Percentiles rank a stretch among this genome's conserved stretches.
phyloP scores from a whole-genome alignment of 2,113 vertebrate genomes.

The Heteronetta atricapilla region DNA sequence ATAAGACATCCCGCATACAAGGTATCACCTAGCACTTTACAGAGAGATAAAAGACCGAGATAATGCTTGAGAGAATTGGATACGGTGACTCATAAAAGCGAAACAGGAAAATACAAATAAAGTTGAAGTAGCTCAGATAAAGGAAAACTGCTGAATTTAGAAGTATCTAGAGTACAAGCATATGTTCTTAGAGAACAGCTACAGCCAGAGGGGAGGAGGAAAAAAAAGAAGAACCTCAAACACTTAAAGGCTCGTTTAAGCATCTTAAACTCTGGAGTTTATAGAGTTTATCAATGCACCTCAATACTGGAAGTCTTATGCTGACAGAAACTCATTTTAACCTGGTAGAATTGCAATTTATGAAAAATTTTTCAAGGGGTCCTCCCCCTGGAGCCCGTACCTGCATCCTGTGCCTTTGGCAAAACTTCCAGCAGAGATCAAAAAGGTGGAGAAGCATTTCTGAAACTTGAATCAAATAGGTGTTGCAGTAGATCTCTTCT shows the following conservation, averaged over 20 bases:
- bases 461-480: not conserved
- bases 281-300: not conserved
- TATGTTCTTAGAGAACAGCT: not conserved
- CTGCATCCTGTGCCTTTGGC: not conserved
- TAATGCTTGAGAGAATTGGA: conserved; percentile 31
- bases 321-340: not conserved
- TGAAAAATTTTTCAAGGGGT: not conserved
- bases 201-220: not conserved
- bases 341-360: not conserved
- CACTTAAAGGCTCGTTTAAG: not conserved
- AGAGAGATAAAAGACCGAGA: conserved; percentile 28
- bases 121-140: not conserved
- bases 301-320: not conserved
- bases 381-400: not conserved
- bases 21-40: not conserved
- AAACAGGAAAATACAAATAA: conserved; percentile 21
- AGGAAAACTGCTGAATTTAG: conserved; percentile 15
- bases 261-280: not conserved
- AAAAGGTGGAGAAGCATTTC: not conserved
- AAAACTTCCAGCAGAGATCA: not conserved
- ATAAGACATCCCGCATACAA: conserved; percentile 2
- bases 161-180: not conserved
- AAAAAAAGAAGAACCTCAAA: not conserved
- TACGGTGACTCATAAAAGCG: conserved; percentile 2
- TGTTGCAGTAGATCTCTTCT: not conserved